Evolutionary conservation across 1,140 invertebrate genomes (phyloP), one percentile per base, ranked within the genome.

Genomic region (Tachypleus tridentatus): DNA sequence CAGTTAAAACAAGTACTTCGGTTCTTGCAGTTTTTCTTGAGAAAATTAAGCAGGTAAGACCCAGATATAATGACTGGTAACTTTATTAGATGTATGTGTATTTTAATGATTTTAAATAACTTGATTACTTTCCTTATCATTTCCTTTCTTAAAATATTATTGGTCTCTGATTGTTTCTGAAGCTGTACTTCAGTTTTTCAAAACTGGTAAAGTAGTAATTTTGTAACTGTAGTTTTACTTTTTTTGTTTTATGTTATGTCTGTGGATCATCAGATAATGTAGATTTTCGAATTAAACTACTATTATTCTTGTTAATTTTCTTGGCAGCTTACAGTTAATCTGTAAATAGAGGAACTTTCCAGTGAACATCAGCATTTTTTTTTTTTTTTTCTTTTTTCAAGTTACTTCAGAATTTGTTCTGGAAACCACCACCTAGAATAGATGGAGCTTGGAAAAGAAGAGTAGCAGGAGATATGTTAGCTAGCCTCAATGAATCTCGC

Each of bases 21-120:
- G 77, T 91, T 59, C 79, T 92, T 11, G 78, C 85, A 64, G 82
- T 83, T 0, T 82, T 93, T 62, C 79, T 91, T 69, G 88, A 93
- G 72, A 84, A 87, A 70, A 80, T 93, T 70, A 82, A 87, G 67
- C 84, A 88, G 58, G 67, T 69, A 62, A 49, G 29, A 49, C 5
- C 47, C 9, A 8, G 5, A 60, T 60, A 8, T 29, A 29, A 29
- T 29, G 29, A 29, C 49, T 60, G 29, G 10, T 11, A 48, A 4
- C 7, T 5, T 8, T 49, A 49, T 60, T 7, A 49, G 51, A 60
- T 47, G 8, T 49, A 29, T 29, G 29, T 29, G 29, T 29, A 29
- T 29, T 29, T 29, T 29, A 29, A 29, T 29, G 29, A 29, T 29
- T 29, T 29, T 29, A 29, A 29, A 29, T 29, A 29, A 29, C 29